A percentile compares a stretch with the other conserved stretches of the same genome.
phyloP scores from a whole-genome alignment of 2,797 vertebrate genomes.

The Arnoldichthys spilopterus region DNA sequence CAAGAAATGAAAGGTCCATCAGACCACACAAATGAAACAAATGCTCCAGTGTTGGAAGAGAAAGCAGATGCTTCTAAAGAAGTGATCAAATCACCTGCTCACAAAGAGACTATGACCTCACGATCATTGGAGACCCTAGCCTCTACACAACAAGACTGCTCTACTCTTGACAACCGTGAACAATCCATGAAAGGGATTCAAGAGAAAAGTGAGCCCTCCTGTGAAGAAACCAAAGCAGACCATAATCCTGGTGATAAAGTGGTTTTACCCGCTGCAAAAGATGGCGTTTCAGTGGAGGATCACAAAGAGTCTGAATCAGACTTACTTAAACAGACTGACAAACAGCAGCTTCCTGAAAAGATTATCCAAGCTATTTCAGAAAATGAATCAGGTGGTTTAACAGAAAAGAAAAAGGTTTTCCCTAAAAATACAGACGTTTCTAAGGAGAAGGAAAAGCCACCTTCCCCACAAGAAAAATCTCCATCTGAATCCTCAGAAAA shows the following conservation, averaged over 20 bases:
- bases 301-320: slow-evolving; percentile 9
- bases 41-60: slow-evolving; percentile 13
- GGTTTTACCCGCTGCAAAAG: background rate
- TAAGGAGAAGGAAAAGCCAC: slow-evolving; percentile 31
- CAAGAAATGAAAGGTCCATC: slow-evolving; percentile 14
- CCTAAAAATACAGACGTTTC: slow-evolving; percentile 9
- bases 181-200: background rate
- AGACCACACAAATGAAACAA: background rate
- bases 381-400: slow-evolving; percentile 1
- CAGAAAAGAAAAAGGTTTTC: background rate
- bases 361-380: slow-evolving; percentile 3
- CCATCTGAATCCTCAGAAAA: slow-evolving; percentile 29
- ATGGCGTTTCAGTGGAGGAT: slow-evolving; percentile 6
- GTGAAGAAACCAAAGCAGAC: slow-evolving; percentile 30
- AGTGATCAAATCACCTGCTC: slow-evolving; percentile 23
- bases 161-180: background rate
- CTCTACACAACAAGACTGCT: slow-evolving; percentile 22
- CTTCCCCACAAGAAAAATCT: slow-evolving; percentile 5
- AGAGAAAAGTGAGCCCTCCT: background rate
- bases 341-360: slow-evolving; percentile 16
- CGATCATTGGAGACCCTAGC: slow-evolving; percentile 33
- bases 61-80: slow-evolving; percentile 19
- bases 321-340: slow-evolving; percentile 8
- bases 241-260: background rate
- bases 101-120: slow-evolving; percentile 35